phyloP scores from a whole-genome alignment of 2,113 vertebrate genomes.

The Poecile atricapillus region DNA sequence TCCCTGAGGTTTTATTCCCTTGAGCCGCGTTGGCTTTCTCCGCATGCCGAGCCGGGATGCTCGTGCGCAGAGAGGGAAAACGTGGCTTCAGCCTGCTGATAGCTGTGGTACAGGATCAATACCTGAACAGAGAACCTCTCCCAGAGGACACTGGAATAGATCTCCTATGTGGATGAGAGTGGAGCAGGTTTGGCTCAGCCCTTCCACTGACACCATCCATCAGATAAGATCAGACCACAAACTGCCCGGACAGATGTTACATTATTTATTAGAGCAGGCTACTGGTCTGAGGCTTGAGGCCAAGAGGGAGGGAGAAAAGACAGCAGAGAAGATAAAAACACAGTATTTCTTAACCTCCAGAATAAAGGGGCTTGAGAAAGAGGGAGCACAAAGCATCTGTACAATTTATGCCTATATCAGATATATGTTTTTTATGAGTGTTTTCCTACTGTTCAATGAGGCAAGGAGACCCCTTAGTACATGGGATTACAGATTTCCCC shows the following conservation, averaged over 20 bases:
- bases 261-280: constrained; percentile 49
- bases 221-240: not conserved
- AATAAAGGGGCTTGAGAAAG: constrained; percentile 10
- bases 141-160: not conserved
- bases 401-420: not conserved
- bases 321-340: not conserved
- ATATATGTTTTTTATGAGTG: not conserved
- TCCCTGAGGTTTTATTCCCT: not conserved
- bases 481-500: not conserved
- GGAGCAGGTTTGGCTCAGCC: not conserved
- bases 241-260: not conserved
- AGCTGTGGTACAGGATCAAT: not conserved
- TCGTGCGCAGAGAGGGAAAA: not conserved
- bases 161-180: not conserved
- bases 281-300: not conserved
- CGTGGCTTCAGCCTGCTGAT: not conserved
- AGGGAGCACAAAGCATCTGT: not conserved
- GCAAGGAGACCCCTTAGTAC: not conserved
- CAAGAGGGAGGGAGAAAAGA: not conserved
- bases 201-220: not conserved
- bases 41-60: rapidly evolving
- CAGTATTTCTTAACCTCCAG: not conserved
- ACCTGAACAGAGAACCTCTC: not conserved
- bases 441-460: not conserved
- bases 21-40: rapidly evolving